Conservation (phyloP, 2,888 invertebrate genomes). For the Eupithecia vulgata region DNA sequence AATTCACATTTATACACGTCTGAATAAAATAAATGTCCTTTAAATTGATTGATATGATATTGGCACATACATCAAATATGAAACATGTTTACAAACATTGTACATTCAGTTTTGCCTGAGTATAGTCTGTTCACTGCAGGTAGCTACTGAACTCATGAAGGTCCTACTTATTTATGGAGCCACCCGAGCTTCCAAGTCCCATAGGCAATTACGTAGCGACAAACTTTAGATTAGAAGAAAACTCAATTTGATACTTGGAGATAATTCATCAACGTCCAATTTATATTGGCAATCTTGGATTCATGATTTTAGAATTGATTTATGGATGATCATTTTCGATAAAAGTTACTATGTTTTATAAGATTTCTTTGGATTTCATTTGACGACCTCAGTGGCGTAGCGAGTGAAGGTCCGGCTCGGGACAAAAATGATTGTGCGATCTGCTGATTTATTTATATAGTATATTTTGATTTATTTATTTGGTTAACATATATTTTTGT, state of each 20-base stretch:
- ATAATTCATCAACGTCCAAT: constrained; percentile 26
- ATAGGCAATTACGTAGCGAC: constrained; percentile 28
- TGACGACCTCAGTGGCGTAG: not conserved
- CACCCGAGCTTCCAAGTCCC: constrained; percentile 16
- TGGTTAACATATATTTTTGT: too few relatives aligned
- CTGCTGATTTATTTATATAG: too few relatives aligned
- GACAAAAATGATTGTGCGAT: too few relatives aligned
- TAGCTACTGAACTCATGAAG: not conserved
- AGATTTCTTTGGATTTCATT: not conserved
- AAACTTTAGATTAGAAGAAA: constrained; percentile 37
- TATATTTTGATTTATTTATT: too few relatives aligned
- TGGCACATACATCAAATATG: too few relatives aligned
- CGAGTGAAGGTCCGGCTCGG: too few relatives aligned
- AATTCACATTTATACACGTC: too few relatives aligned
- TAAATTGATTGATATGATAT: too few relatives aligned
- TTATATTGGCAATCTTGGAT: constrained; percentile 18
- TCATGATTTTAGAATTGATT: constrained; percentile 23
- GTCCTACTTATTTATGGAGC: constrained; percentile 21
- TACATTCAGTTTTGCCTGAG: too few relatives aligned
- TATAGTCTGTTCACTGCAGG: not conserved
- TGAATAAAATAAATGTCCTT: too few relatives aligned
- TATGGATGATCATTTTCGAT: not conserved
- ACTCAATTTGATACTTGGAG: constrained; percentile 20
- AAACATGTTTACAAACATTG: too few relatives aligned
- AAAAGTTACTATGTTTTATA: not conserved